phyloP scores from a whole-genome alignment of 2,797 vertebrate genomes.

The Columba guinea region DNA sequence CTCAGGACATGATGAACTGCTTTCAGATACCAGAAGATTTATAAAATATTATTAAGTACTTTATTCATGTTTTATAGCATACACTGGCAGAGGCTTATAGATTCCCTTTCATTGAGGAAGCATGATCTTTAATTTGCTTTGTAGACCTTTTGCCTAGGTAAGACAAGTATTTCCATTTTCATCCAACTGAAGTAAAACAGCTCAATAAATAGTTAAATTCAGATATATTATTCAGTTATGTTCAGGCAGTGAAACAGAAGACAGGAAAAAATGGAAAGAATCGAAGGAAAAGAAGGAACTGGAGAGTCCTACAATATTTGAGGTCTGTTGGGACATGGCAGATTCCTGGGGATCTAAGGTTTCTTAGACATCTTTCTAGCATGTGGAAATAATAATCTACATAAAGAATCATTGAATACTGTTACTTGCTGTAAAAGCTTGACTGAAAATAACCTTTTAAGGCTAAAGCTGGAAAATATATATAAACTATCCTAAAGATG shows the following conservation, averaged over 20 bases:
- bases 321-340: background rate
- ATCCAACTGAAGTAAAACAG: background rate
- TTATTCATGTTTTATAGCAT: background rate
- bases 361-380: background rate
- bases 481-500: background rate
- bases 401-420: background rate
- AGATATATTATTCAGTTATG: background rate
- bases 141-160: background rate
- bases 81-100: background rate
- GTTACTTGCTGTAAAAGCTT: background rate
- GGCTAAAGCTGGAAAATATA: background rate
- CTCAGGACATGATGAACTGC: background rate
- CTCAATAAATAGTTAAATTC: background rate
- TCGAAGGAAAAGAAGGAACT: background rate
- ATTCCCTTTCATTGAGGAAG: background rate
- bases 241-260: background rate
- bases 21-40: background rate
- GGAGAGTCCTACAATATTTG: background rate
- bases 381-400: background rate
- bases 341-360: background rate
- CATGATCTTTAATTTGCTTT: background rate
- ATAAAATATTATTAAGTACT: background rate
- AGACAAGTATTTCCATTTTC: background rate
- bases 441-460: background rate
- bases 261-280: background rate